Conservation (phyloP, 2,113 vertebrate genomes). For the Microtus oregoni region DNA sequence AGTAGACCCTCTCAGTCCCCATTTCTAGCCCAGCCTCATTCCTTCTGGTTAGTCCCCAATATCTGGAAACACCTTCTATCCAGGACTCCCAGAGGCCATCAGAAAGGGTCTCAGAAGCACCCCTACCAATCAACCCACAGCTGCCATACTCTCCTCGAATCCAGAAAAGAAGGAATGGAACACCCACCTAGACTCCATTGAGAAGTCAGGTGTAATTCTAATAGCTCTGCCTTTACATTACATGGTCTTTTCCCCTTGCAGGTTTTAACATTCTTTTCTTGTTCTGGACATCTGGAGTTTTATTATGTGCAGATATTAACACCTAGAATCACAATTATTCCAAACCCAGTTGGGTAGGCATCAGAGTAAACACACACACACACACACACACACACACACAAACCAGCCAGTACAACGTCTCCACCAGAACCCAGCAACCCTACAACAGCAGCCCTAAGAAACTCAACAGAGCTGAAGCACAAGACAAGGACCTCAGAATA, state of each 20-base stretch:
- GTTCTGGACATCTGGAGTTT: background rate
- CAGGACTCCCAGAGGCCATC: background rate
- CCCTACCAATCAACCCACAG: background rate
- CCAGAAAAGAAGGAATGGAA: background rate
- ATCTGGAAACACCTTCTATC: background rate
- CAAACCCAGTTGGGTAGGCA: background rate
- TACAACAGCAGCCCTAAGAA: background rate
- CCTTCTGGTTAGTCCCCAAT: background rate
- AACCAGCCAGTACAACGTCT: background rate
- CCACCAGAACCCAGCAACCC: background rate
- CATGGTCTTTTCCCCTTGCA: background rate
- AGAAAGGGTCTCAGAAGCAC: background rate
- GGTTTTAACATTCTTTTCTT: background rate
- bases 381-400: too few relatives aligned
- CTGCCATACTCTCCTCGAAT: background rate
- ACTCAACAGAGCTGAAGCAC: background rate
- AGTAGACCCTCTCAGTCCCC: background rate
- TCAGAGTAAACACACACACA: background rate
- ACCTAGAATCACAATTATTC: background rate
- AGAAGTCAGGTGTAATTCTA: background rate
- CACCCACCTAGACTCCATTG: background rate
- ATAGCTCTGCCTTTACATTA: background rate
- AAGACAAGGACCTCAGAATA: too few relatives aligned
- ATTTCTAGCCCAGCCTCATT: background rate
- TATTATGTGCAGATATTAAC: background rate